A percentile compares a stretch with the other conserved stretches of the same genome.
Conservation (phyloP, 1,140 invertebrate species). For the Neotoxoptera formosana region DNA sequence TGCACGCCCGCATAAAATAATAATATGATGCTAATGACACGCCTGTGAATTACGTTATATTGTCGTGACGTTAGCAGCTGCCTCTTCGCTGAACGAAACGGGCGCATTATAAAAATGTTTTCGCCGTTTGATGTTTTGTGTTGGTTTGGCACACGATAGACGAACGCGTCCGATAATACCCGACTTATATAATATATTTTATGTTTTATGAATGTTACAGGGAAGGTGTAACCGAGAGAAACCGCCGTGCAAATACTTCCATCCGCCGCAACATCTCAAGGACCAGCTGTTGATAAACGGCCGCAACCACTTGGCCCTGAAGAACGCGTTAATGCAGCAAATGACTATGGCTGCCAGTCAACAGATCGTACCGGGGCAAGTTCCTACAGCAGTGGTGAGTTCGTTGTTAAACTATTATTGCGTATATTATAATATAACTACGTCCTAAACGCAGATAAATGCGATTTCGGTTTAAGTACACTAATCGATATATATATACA, state of each 20-base stretch:
- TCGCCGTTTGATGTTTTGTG: neutral
- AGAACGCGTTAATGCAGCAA: constrained; percentile 95
- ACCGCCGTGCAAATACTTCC: constrained; percentile 99
- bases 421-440: neutral
- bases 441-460: neutral
- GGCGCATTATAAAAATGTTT: too few species aligned
- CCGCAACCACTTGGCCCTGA: constrained; percentile 97
- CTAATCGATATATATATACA: neutral
- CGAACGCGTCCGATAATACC: neutral
- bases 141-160: neutral
- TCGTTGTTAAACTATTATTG: constrained; percentile 31
- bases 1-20: too few species aligned
- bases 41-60: neutral
- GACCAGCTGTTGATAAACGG: constrained; percentile 99
- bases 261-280: constrained; percentile 99
- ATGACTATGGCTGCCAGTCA: constrained; percentile 90
- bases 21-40: neutral
- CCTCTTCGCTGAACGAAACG: neutral
- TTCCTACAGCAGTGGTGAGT: constrained; percentile 86
- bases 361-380: constrained; percentile 86
- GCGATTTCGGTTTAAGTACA: neutral
- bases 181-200: too few species aligned
- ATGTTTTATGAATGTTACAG: constrained; percentile 70
- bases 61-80: neutral
- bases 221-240: constrained; percentile 99